phyloP scores from a whole-genome alignment of 1,140 invertebrate species.

The Trypoxylus dichotomus region DNA sequence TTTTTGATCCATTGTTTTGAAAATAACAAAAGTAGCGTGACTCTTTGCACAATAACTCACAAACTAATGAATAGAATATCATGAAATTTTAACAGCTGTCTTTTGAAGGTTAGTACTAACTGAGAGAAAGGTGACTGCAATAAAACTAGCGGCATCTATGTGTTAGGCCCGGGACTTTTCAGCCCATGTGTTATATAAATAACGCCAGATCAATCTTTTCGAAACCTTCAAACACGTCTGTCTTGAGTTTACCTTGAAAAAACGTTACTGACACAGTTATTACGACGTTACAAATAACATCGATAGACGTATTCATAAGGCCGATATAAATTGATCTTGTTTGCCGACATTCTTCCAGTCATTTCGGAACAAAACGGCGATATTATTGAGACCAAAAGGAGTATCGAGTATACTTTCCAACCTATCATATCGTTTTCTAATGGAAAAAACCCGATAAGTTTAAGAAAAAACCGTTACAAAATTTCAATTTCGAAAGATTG shows the following conservation, averaged over 20 bases:
- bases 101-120: no score
- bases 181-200: neutral
- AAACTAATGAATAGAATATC: no score
- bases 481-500: neutral
- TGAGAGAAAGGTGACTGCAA: no score
- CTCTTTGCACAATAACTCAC: no score
- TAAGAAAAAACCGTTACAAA: neutral
- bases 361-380: neutral
- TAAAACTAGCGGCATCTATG: no score
- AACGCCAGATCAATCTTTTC: neutral
- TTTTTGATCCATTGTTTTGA: no score
- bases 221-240: neutral
- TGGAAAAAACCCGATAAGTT: neutral
- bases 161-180: no score
- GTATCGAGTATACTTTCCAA: neutral
- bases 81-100: no score
- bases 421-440: neutral
- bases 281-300: neutral
- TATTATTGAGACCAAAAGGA: neutral
- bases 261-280: neutral
- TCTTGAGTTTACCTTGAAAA: neutral
- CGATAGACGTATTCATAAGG: neutral
- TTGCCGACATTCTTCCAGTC: neutral
- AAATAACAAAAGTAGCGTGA: no score
- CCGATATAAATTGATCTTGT: neutral